A percentile compares a stretch with the other conserved stretches of the same genome.
Evolutionary conservation across 2,113 vertebrate genomes (phyloP).

Genomic region (Piaya cayana): DNA sequence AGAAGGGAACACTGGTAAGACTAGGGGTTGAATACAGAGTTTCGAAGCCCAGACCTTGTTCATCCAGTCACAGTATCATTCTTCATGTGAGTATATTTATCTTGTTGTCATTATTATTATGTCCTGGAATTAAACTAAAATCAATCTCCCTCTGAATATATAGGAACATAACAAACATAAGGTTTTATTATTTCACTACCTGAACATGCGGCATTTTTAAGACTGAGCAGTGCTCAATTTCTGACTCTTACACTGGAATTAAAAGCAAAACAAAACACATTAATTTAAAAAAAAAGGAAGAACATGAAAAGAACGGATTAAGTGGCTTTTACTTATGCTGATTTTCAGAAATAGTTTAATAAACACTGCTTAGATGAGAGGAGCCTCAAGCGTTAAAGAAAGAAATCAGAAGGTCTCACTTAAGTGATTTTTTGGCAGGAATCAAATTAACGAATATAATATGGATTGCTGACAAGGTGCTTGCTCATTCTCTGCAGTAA

Average conservation of each 20-base stretch:
- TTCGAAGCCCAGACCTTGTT: not conserved
- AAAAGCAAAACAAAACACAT: not conserved
- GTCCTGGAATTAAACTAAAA: not conserved
- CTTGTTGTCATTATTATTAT: not conserved
- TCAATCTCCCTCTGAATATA: not conserved
- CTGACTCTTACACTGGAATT: not conserved
- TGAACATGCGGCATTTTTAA: not conserved
- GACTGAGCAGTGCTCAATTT: not conserved
- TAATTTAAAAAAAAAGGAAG: not conserved
- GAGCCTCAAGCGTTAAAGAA: slow-evolving; percentile 68
- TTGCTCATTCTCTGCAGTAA: slow-evolving; percentile 71
- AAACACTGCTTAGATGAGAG: slow-evolving; percentile 69
- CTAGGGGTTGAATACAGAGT: not conserved
- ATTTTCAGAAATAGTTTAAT: slow-evolving; percentile 70
- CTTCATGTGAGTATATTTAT: not conserved
- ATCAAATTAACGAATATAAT: slow-evolving; percentile 78
- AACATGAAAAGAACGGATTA: slow-evolving; percentile 47
- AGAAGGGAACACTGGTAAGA: not conserved
- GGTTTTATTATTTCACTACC: not conserved
- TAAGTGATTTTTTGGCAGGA: slow-evolving; percentile 82
- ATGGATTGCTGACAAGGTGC: slow-evolving; percentile 76
- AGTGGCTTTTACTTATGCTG: slow-evolving; percentile 51
- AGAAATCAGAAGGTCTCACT: slow-evolving; percentile 77
- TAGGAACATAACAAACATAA: not conserved
- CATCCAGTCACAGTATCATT: not conserved